Evolutionary conservation across 2,113 vertebrate genomes (phyloP).

Genomic region (Corvus hawaiiensis): DNA sequence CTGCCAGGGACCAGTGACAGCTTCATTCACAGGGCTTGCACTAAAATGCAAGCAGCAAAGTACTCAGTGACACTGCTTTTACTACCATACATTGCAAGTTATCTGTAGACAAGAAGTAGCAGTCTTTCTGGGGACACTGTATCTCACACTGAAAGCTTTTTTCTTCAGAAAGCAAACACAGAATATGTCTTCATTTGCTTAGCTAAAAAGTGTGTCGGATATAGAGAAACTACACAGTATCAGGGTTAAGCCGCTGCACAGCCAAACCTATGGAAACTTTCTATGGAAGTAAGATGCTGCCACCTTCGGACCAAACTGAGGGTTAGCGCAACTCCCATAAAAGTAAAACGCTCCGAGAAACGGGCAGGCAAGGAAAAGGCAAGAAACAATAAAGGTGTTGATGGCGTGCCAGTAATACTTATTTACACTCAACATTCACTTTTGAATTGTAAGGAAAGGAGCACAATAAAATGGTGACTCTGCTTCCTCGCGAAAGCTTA

Average conservation of each 20-base stretch:
- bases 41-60: neutral
- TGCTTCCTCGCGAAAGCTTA: neutral
- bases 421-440: neutral
- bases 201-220: neutral
- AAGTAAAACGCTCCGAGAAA: neutral
- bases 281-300: slow-evolving; percentile 58
- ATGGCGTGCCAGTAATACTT: neutral
- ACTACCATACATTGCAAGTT: neutral
- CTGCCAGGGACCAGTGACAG: neutral
- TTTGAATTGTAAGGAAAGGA: neutral
- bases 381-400: neutral
- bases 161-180: neutral
- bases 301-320: slow-evolving; percentile 55
- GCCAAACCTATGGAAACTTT: neutral
- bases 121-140: neutral
- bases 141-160: slow-evolving; percentile 23
- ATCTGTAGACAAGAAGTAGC: neutral
- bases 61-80: neutral
- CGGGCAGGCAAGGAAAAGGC: neutral
- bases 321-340: neutral
- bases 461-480: neutral
- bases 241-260: neutral
- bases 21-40: neutral
- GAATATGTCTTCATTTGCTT: neutral
- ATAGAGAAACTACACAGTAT: neutral